Evolutionary conservation across 2,113 vertebrate species (phyloP), one percentile per base, ranked within the genome.

Genomic region (Heloderma charlesbogerti): DNA sequence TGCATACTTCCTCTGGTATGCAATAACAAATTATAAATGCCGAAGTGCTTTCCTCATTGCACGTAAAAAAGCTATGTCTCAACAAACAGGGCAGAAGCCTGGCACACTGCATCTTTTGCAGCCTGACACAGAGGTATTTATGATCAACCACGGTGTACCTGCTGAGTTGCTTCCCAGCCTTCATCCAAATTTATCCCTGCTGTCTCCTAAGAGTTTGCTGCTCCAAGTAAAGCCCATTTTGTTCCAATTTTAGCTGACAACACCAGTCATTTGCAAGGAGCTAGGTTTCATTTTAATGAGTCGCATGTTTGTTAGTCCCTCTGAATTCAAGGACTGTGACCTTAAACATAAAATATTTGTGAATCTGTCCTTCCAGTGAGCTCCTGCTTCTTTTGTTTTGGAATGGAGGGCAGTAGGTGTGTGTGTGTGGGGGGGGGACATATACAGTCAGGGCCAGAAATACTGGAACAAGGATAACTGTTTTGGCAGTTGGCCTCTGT

Each of bases 11-110:
- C 43, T 91, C 82, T 93, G 93, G 88, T 93, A 95, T 93, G 93
- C 95, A 95, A 84, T 85, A 94, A 93, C 90, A 94, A 96, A 93
- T 86, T 95, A 94, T 93, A 95, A 96, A 95, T 95, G 89, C 92
- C 91, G 86, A 90, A 90, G 91, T 20, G 7, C 57, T 89, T 94
- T 91, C 80, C 48, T 87, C 74, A 9, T 74, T 89, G 60, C 80
- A 86, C 63, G n/a, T 91, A 78, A 13, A 87, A 78, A 51, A 43
- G 92, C 77, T 69, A 71, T 54, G n/a, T 92, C 92, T 89, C 93
- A 90, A 90, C 48, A 57, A 43, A 83, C 29, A 89, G 25, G 77
- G 54, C 20, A 82, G 77, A 87, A 9, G 66, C 91, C 57, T 84
- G 22, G 72, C 31, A 48, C 57, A 6, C 72, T 37, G 13, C 75